Conservation (phyloP, 2,113 vertebrate species). For the Dipodomys spectabilis region DNA sequence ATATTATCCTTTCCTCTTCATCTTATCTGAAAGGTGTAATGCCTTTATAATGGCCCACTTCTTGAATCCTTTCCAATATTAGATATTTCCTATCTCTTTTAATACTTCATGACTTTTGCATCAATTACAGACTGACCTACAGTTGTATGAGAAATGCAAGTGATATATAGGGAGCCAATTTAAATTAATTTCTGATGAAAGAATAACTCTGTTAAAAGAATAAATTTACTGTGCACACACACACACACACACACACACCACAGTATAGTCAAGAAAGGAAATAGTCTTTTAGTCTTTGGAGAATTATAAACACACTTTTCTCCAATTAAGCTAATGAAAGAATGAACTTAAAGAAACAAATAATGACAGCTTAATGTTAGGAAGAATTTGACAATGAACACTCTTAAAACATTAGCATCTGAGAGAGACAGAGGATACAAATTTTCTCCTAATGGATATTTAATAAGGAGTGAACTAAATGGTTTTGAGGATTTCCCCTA, state of each 20-base stretch:
- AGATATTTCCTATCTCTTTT: constrained; percentile 87
- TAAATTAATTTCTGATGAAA: constrained; percentile 91
- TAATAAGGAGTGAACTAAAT: constrained; percentile 55
- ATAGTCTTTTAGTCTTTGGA: neutral
- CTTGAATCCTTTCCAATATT: constrained; percentile 86
- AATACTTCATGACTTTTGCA: constrained; percentile 89
- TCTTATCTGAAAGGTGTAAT: constrained; percentile 68
- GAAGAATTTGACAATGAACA: constrained; percentile 34
- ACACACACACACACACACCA: constrained; percentile 35
- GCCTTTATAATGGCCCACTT: constrained; percentile 80
- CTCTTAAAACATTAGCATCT: neutral
- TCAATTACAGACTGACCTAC: constrained; percentile 88
- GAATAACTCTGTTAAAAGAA: constrained; percentile 89
- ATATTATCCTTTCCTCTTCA: constrained; percentile 28
- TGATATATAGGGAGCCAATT: constrained; percentile 88
- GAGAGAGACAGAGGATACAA: neutral
- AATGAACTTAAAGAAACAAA: constrained; percentile 31
- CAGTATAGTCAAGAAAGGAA: constrained; percentile 7
- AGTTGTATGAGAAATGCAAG: constrained; percentile 84
- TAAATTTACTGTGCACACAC: constrained; percentile 86
- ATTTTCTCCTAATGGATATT: constrained; percentile 54
- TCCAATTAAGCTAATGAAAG: constrained; percentile 14
- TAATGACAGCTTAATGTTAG: constrained; percentile 44
- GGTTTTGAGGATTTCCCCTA: constrained; percentile 42
- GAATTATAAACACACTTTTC: constrained; percentile 32